Evolutionary conservation across 2,888 invertebrate genomes (phyloP).

Genomic region (Drosophila basisetae): DNA sequence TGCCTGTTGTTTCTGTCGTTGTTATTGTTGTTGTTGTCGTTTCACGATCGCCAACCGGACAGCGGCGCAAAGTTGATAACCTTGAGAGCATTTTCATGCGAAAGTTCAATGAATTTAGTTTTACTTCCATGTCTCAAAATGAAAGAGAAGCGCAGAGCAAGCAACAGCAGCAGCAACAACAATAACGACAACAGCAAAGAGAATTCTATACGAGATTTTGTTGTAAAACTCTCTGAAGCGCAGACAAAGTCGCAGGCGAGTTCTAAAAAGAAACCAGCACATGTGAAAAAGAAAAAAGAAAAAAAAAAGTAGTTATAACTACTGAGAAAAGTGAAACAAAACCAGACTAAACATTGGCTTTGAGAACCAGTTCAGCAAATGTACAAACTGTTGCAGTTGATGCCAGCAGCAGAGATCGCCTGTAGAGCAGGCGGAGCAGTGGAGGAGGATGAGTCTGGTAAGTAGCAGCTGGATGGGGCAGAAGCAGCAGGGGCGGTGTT

Average conservation of each 20-base stretch:
- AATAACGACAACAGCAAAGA: neutral
- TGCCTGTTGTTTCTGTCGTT: conserved; percentile 37
- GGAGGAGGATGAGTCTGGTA: conserved; percentile 8
- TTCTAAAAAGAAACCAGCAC: conserved; percentile 63
- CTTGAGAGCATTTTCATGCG: conserved; percentile 84
- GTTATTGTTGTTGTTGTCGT: conserved; percentile 41
- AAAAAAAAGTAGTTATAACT: conserved; percentile 59
- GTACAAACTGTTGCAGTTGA: conserved; percentile 58
- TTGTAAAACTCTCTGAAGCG: conserved; percentile 42
- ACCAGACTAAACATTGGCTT: conserved; percentile 77
- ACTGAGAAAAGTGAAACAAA: conserved; percentile 79
- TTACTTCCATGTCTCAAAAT: conserved; percentile 82
- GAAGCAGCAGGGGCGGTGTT: conserved; percentile 8
- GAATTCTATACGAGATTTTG: conserved; percentile 13
- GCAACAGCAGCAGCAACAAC: conserved; percentile 3
- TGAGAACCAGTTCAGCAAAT: conserved; percentile 80
- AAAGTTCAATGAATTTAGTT: conserved; percentile 84
- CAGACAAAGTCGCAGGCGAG: conserved; percentile 57
- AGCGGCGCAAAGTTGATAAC: conserved; percentile 82
- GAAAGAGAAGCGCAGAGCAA: conserved; percentile 43
- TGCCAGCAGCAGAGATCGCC: conserved; percentile 16
- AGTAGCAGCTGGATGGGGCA: conserved; percentile 6
- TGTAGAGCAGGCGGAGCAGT: neutral
- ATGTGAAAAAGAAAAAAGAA: conserved; percentile 42
- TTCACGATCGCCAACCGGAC: conserved; percentile 70